Evolutionary conservation across 2,797 vertebrate species (phyloP), one percentile per base, ranked within the genome.

Genomic region (Ctenochaetus hawaiiensis): DNA sequence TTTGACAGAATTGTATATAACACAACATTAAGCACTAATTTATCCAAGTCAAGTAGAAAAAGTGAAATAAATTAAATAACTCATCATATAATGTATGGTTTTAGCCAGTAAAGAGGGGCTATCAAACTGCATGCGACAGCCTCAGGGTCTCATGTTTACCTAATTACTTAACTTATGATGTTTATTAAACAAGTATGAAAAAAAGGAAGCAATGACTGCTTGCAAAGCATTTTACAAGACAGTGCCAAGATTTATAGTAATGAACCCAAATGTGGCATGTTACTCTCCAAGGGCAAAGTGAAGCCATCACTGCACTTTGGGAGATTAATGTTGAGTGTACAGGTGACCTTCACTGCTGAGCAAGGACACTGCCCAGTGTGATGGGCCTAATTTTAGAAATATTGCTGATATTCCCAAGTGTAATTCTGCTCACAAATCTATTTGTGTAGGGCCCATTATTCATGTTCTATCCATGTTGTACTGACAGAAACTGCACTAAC

Each of bases 281-380:
- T 62, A 49, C 43, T 81, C 72, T 82, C 71, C 80, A 83, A 87
- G 83, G 87, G 66, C 73, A 82, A 75, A 68, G 75, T 10, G 62
- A 44, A 86, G 75, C 75, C 72, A 82, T 87, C 73, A 49, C 54
- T 83, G 85, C 82, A 93, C 90, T 93, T 90, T 89, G 75, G 73
- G 82, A 93, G 85, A 92, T 92, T 89, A 90, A 87, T 90, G 69
- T 56, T 77, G 82, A 82, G 67, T 91, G 91, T 80, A 67, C 80
- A 65, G 76, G 67, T 91, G 85, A 91, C 89, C 90, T 90, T 92
- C 68, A 16, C 80, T 72, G 64, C 72, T 14, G 67, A 71, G 56
- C 51, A 87, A 91, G 82, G 87, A 87, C 87, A 67, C 59, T 49
- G 48, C 17, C 61, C 53, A 16, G 69, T 76, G 70, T 76, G 73